These are phyloP conservation scores for Neogale vison DNA, from an alignment of 2,113 vertebrate genomes.

Conservation along the genomic window DNA sequence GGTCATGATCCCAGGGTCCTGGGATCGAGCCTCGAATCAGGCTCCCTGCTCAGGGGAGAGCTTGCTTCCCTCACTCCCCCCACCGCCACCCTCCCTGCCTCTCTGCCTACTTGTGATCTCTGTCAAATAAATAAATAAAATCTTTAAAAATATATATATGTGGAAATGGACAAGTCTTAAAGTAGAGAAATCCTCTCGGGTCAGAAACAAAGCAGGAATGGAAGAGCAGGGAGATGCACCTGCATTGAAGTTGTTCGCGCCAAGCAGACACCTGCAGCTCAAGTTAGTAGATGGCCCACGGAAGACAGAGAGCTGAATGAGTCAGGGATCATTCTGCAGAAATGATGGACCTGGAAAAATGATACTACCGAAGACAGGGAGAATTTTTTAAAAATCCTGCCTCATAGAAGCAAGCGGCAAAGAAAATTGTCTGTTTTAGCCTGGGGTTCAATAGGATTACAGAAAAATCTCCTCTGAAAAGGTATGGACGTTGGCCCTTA, in stretches of 20 bases:
- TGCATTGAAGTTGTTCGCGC: not conserved
- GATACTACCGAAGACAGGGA: not conserved
- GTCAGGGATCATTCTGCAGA: not conserved
- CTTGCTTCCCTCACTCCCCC: no score
- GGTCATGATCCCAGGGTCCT: no score
- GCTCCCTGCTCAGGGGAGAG: no score
- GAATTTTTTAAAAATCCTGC: not conserved
- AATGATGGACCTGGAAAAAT: not conserved
- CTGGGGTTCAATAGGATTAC: not conserved
- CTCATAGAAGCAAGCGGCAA: not conserved
- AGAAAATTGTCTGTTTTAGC: not conserved
- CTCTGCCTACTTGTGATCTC: no score
- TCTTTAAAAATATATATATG: not conserved
- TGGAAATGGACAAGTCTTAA: not conserved
- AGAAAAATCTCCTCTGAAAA: conserved; percentile 2
- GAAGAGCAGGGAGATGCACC: not conserved
- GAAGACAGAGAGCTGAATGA: not conserved
- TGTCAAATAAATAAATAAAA: no score
- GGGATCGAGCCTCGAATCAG: no score
- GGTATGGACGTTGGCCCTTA: not conserved
- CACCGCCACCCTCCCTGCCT: no score
- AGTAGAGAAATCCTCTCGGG: not conserved
- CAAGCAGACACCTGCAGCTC: not conserved
- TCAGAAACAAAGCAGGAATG: not conserved
- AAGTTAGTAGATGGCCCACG: not conserved